These are phyloP conservation scores for Rhagoletis pomonella DNA, from an alignment of 1,140 invertebrate species.

Conservation along the genomic window DNA sequence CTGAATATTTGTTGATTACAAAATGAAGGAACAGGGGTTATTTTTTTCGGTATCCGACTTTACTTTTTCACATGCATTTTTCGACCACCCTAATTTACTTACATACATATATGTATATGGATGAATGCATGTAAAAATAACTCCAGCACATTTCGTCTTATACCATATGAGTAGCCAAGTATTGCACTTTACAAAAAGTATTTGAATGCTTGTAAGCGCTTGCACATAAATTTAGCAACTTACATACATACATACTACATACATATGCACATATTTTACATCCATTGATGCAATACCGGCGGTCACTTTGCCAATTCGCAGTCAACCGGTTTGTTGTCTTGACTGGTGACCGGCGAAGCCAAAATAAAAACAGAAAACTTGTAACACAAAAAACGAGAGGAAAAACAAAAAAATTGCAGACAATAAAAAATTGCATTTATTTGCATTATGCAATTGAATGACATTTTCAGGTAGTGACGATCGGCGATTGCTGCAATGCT, in stretches of 20 bases:
- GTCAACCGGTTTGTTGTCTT: constrained; percentile 49
- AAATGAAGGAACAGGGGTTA: too few relatives aligned
- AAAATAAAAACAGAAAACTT: constrained; percentile 26
- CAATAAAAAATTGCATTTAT: not conserved
- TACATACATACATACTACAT: too few relatives aligned
- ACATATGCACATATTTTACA: too few relatives aligned
- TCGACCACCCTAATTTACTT: too few relatives aligned
- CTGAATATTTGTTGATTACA: too few relatives aligned
- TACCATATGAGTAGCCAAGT: not conserved
- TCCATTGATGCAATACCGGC: not conserved
- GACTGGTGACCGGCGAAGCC: constrained; percentile 11
- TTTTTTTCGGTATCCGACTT: too few relatives aligned
- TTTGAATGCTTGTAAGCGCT: too few relatives aligned
- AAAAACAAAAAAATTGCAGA: not conserved
- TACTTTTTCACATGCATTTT: too few relatives aligned
- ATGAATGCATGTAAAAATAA: not conserved
- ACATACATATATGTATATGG: not conserved
- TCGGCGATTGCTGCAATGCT: not conserved
- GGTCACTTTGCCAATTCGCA: constrained; percentile 18
- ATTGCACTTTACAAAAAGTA: not conserved
- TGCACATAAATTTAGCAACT: too few relatives aligned
- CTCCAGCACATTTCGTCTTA: not conserved
- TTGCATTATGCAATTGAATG: constrained; percentile 21
- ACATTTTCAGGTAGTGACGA: not conserved
- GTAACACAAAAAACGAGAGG: not conserved